Base-by-base conservation (phyloP, 2,888 invertebrate genomes). In the Lepidocyrtoides sp. region DNA sequence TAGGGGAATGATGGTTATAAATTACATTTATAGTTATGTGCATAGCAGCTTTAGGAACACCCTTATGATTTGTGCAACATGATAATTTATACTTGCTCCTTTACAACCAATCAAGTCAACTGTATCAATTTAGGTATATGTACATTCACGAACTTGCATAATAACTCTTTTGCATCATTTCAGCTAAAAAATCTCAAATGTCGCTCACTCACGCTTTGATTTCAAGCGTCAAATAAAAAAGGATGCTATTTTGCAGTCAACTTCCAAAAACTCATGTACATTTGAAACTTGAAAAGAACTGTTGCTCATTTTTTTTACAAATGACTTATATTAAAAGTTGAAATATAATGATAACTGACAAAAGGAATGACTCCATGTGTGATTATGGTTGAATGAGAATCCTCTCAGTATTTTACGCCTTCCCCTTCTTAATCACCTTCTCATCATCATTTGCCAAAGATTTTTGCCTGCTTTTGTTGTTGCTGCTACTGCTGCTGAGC, bases 11-110 rank as follows among this genome's bases (percentile, higher is more conserved):
- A 48, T 14, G 14, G 20, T 57, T 3, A 20, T 20, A 20, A 20
- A 5, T 57, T 20, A 5, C 57, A 20, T 20, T 1, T 14, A 2
- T 8, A 20, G n/a, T 20, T 26, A 17, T 60, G 60, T 48, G 10
- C 12, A 10, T 60, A 60, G 60, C 12, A 23, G 26, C 60, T 17
- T 8, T 1, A 26, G 26, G 60, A 60, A 60, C 26, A 60, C 60
- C 60, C 60, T 60, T 60, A 85, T 85, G 72, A 29, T 85, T 85
- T 85, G 51, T 51, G 48, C 85, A 75, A 75, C 23, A 60, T 20
- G 32, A 72, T 72, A 85, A 85, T 66, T 66, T 66, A 17, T 26
- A n/a, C n/a, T n/a, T 41, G 20, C 20, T 20, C 10, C 57, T 48
- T 48, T 48, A 7, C 48, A 10, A n/a, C n/a, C 48, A 63, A 8